Evolutionary conservation across 37 sponge, comb jelly and placozoan genomes (phyloP).

Genomic region (Agelas oroides): DNA sequence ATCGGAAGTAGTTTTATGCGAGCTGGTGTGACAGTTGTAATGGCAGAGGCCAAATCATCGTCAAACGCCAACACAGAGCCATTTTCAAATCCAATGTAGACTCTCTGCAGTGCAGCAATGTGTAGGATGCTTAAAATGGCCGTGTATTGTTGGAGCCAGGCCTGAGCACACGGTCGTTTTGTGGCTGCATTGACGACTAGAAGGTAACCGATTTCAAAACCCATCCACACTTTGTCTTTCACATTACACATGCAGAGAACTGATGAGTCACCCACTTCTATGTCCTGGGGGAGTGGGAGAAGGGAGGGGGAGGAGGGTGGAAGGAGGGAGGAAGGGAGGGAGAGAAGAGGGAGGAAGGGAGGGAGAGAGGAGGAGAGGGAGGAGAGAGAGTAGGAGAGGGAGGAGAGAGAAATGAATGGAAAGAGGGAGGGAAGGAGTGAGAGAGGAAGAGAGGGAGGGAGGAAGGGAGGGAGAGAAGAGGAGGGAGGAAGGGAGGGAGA

Average conservation of each 20-base stretch:
- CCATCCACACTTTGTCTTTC: slow-evolving; percentile 78
- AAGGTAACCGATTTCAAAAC: slow-evolving; percentile 80
- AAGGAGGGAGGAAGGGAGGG: background rate
- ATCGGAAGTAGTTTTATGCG: slow-evolving; percentile 12
- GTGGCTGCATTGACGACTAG: slow-evolving; percentile 63
- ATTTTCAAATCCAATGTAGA: slow-evolving; percentile 62
- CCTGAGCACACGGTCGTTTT: slow-evolving; percentile 44
- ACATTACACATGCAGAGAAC: slow-evolving; percentile 57
- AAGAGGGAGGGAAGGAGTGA: background rate
- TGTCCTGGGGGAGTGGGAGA: slow-evolving; percentile 42
- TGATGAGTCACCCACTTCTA: slow-evolving; percentile 71
- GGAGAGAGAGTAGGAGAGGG: background rate
- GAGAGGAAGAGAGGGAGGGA: background rate
- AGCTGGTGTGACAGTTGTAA: background rate
- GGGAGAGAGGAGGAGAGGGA: background rate
- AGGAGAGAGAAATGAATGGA: too few species aligned
- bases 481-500: background rate
- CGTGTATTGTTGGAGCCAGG: slow-evolving; percentile 35
- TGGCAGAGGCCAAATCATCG: slow-evolving; percentile 27
- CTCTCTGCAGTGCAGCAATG: slow-evolving; percentile 28
- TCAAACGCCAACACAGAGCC: slow-evolving; percentile 55
- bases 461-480: background rate
- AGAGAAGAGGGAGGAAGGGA: background rate
- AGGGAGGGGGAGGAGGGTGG: background rate
- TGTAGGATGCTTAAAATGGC: slow-evolving; percentile 52